Percentiles rank a stretch among this genome's conserved stretches.
These are phyloP conservation scores for Aphidius ervi DNA, from an alignment of 1,140 invertebrate genomes.

Conservation along the genomic window DNA sequence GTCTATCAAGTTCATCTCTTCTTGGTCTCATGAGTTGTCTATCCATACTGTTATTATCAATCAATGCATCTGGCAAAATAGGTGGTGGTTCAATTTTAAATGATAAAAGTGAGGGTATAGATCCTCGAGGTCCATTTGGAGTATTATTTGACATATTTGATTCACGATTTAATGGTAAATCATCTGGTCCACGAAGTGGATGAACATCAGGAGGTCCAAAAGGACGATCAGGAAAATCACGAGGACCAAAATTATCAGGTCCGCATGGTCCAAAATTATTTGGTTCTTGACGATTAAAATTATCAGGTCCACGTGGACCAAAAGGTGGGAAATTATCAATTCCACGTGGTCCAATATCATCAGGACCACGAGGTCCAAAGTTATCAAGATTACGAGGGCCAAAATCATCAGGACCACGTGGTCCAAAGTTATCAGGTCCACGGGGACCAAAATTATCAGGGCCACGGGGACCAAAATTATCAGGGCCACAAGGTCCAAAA, in stretches of 20 bases:
- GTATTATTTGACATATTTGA: background rate
- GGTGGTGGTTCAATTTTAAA: constrained; percentile 24
- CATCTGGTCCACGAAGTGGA: constrained; percentile 11
- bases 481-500: constrained; percentile 2
- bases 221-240: constrained; percentile 12
- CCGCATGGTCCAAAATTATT: constrained; percentile 13
- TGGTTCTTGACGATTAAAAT: constrained; percentile 10
- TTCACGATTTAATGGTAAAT: background rate
- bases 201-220: constrained; percentile 20
- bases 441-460: constrained; percentile 15
- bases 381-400: constrained; percentile 12
- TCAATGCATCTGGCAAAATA: constrained; percentile 8
- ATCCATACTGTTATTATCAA: constrained; percentile 6
- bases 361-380: constrained; percentile 17
- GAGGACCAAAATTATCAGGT: background rate
- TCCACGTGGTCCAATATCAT: constrained; percentile 18
- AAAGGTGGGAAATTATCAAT: constrained; percentile 19
- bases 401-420: constrained; percentile 19
- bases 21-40: constrained; percentile 13
- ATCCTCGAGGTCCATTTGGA: constrained; percentile 6
- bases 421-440: constrained; percentile 10
- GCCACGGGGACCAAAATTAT: constrained; percentile 13
- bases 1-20: background rate
- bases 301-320: constrained; percentile 8
- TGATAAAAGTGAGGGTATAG: constrained; percentile 24